Conservation (phyloP, 2,888 invertebrate species). For the Drosophila subsilvestris region DNA sequence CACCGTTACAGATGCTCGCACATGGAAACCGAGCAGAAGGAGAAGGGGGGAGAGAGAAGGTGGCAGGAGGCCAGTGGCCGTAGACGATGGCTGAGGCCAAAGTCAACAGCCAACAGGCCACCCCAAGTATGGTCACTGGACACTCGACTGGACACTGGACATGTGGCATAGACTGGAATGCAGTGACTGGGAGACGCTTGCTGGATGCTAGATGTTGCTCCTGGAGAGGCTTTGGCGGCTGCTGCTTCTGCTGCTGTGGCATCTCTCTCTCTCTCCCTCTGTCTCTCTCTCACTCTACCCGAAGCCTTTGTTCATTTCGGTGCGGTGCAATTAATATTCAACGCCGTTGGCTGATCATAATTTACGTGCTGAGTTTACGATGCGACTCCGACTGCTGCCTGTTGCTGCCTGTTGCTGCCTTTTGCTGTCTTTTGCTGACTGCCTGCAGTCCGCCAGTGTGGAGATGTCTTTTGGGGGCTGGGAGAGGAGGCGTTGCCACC, state of each 20-base stretch:
- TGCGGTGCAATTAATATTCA: constrained; percentile 84
- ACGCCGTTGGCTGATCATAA: constrained; percentile 84
- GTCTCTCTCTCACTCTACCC: constrained; percentile 24
- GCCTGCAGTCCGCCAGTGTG: neutral
- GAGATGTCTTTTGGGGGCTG: constrained; percentile 12
- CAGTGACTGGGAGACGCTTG: constrained; percentile 29
- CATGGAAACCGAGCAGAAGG: constrained; percentile 54
- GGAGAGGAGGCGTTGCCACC: constrained; percentile 52
- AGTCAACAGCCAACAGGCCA: constrained; percentile 36
- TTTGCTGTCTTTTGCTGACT: no score
- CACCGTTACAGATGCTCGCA: constrained; percentile 80
- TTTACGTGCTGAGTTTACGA: constrained; percentile 84
- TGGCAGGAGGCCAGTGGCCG: constrained; percentile 10
- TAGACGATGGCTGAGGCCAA: neutral
- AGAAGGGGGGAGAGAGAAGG: constrained; percentile 6
- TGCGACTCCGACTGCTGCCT: constrained; percentile 54
- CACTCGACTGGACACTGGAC: constrained; percentile 14
- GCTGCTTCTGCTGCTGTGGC: constrained; percentile 31
- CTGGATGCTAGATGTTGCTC: constrained; percentile 18
- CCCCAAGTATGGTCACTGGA: constrained; percentile 47
- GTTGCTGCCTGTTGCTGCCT: neutral
- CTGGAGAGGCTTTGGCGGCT: constrained; percentile 31
- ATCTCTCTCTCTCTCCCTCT: constrained; percentile 28
- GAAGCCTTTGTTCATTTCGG: constrained; percentile 74
- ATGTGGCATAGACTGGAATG: constrained; percentile 66